These are phyloP conservation scores for Anhinga rufa DNA, from an alignment of 2,113 vertebrate genomes.

Conservation along the genomic window DNA sequence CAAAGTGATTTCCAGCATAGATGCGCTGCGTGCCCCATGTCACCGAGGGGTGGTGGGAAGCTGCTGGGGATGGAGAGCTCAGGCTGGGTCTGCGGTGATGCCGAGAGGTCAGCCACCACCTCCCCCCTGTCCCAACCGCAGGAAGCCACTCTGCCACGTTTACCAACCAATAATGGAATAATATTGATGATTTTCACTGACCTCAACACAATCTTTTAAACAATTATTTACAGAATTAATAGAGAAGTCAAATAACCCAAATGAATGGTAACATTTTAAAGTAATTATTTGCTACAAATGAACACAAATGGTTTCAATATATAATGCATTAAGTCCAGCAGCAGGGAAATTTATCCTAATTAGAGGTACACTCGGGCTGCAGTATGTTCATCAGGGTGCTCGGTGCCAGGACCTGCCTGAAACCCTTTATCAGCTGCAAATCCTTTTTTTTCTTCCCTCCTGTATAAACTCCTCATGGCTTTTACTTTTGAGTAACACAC, in stretches of 20 bases:
- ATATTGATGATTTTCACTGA: not conserved
- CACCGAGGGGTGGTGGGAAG: not conserved
- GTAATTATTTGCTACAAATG: constrained; percentile 53
- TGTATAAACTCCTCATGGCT: not conserved
- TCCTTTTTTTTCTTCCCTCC: not conserved
- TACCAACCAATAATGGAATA: not conserved
- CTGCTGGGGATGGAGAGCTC: not conserved
- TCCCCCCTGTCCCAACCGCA: not conserved
- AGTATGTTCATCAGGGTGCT: not conserved
- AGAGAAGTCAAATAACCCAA: constrained; percentile 55
- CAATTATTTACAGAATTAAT: constrained; percentile 44
- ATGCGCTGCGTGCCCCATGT: rapidly evolving
- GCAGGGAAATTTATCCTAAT: constrained; percentile 49
- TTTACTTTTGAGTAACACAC: not conserved
- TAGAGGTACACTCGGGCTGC: not conserved
- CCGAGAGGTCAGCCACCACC: not conserved
- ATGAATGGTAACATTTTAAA: constrained; percentile 43
- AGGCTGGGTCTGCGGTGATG: not conserved
- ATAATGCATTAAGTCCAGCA: constrained; percentile 33
- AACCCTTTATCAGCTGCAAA: not conserved
- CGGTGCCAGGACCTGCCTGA: not conserved
- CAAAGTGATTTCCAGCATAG: not conserved
- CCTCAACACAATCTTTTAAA: not conserved
- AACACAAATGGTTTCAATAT: constrained; percentile 54
- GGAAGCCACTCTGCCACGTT: not conserved